phyloP scores from a whole-genome alignment of 53 echinoderm and acorn worm genomes.

The Antedon mediterranea region DNA sequence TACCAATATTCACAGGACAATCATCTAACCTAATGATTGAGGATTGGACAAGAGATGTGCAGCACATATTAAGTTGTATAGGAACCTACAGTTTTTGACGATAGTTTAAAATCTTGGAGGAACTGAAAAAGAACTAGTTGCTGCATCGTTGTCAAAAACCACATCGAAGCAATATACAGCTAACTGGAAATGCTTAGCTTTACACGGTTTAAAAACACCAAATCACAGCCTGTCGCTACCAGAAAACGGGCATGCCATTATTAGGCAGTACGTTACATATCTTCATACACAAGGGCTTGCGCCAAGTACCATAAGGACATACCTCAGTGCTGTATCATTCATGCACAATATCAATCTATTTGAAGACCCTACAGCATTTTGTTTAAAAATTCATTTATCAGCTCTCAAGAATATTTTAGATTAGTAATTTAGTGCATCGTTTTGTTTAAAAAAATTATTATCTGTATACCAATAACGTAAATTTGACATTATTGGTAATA shows the following conservation, averaged over 20 bases:
- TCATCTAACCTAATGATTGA: background rate
- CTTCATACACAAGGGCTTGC: too few species aligned
- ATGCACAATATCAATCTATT: too few species aligned
- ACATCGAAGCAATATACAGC: background rate
- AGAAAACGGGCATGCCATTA: too few species aligned
- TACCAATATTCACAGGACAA: slow-evolving; percentile 11
- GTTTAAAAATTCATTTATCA: background rate
- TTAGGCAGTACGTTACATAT: too few species aligned
- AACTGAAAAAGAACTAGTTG: slow-evolving; percentile 8
- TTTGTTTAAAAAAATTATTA: background rate
- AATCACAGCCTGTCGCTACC: too few species aligned
- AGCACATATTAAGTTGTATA: background rate
- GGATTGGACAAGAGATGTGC: slow-evolving; percentile 21
- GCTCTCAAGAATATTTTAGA: background rate
- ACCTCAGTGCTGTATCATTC: too few species aligned
- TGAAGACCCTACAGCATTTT: too few species aligned
- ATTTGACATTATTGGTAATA: background rate
- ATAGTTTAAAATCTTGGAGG: slow-evolving; percentile 21
- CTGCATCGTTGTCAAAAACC: background rate
- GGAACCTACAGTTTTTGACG: slow-evolving; percentile 9
- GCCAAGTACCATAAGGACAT: too few species aligned
- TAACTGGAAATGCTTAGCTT: background rate
- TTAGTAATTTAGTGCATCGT: background rate
- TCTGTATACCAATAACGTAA: background rate
- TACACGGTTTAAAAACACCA: too few species aligned